phyloP scores from a whole-genome alignment of 2,888 invertebrate genomes.

The Noctua janthina region DNA sequence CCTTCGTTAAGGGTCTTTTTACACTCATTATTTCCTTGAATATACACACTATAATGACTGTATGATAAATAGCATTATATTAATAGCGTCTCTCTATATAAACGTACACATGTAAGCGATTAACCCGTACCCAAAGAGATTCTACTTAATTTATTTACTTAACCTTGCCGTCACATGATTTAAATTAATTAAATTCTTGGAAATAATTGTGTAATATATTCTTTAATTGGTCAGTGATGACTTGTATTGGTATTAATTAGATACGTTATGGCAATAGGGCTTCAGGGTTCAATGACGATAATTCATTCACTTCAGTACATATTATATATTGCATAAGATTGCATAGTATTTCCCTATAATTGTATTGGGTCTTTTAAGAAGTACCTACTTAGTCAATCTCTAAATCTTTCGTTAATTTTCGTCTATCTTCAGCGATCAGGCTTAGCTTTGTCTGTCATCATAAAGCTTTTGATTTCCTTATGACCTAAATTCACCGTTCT shows the following conservation, averaged over 20 bases:
- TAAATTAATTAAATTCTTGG: conserved; percentile 30
- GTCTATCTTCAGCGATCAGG: neutral
- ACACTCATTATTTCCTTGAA: no score
- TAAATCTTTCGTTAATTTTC: neutral
- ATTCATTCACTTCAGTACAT: neutral
- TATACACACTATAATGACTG: no score
- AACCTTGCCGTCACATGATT: conserved; percentile 31
- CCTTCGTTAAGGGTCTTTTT: no score
- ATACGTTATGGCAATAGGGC: neutral
- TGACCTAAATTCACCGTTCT: neutral
- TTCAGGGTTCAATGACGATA: conserved; percentile 3
- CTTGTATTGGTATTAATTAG: conserved; percentile 7
- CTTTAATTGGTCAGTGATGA: conserved; percentile 6
- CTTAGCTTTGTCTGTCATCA: neutral
- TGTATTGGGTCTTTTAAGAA: neutral
- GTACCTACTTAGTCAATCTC: neutral
- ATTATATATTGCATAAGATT: neutral
- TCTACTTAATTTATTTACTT: conserved; percentile 27
- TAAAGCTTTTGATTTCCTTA: neutral
- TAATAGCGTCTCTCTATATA: neutral
- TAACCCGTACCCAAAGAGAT: conserved; percentile 1
- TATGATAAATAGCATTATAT: neutral
- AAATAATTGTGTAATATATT: conserved; percentile 23
- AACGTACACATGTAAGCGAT: neutral
- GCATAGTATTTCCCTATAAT: conserved; percentile 1